These are phyloP conservation scores for Anodontia alba DNA, from an alignment of 2,888 invertebrate species.

Conservation along the genomic window DNA sequence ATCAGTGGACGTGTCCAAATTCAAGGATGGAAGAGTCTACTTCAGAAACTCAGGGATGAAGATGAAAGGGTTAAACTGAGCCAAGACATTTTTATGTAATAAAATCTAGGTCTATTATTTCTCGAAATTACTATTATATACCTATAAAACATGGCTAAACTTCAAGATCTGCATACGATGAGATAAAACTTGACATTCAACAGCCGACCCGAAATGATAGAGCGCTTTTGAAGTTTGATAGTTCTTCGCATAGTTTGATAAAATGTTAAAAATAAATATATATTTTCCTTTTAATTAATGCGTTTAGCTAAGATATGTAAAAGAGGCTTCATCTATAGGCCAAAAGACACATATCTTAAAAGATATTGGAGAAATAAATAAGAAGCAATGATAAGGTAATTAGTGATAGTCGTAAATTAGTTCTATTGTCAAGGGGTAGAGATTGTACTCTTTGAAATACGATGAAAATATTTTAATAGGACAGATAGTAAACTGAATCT, in stretches of 20 bases:
- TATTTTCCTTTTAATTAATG: slow-evolving; percentile 15
- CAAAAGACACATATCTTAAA: slow-evolving; percentile 12
- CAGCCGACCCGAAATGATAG: slow-evolving; percentile 17
- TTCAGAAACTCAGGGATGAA: no score
- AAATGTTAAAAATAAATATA: slow-evolving; percentile 15
- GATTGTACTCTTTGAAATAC: background rate
- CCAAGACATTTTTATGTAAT: no score
- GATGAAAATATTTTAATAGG: slow-evolving; percentile 16
- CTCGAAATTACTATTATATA: slow-evolving; percentile 11
- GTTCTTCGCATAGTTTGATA: slow-evolving; percentile 6
- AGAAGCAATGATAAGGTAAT: background rate
- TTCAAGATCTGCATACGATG: slow-evolving; percentile 15
- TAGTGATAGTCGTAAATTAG: slow-evolving; percentile 5
- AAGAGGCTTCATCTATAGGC: background rate
- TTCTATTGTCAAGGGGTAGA: slow-evolving; percentile 8
- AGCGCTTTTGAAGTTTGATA: slow-evolving; percentile 13
- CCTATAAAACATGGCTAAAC: slow-evolving; percentile 14
- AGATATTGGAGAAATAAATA: slow-evolving; percentile 6
- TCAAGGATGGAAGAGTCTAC: no score
- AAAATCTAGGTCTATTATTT: background rate
- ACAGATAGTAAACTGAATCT: slow-evolving; percentile 13
- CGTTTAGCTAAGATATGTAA: background rate
- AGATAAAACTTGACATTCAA: slow-evolving; percentile 12
- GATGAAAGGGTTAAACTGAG: no score
- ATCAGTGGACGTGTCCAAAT: no score